Evolutionary conservation across 2,888 invertebrate species (phyloP).

Genomic region (Hypselothyrea guttata): DNA sequence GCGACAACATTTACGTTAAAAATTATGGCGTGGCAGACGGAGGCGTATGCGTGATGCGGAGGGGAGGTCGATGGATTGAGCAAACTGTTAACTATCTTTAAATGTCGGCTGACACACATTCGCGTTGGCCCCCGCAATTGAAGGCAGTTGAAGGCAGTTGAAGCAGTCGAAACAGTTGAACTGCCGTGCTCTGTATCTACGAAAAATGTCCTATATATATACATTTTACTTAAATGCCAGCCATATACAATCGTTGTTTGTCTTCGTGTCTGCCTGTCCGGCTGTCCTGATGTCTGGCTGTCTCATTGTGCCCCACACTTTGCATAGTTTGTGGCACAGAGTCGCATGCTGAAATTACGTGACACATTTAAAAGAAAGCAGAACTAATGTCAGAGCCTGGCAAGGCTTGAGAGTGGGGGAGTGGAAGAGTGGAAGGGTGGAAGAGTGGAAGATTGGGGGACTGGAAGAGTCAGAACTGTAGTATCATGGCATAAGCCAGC

Average conservation of each 20-base stretch:
- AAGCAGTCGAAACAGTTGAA: slow-evolving; percentile 24
- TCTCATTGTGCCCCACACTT: slow-evolving; percentile 5
- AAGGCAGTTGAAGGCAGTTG: no score
- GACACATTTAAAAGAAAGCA: slow-evolving; percentile 76
- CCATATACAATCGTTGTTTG: slow-evolving; percentile 65
- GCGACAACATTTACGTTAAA: slow-evolving; percentile 12
- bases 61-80: slow-evolving; percentile 16
- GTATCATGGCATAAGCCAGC: slow-evolving; percentile 45
- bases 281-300: background rate
- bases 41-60: no score
- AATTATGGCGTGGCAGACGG: slow-evolving; percentile 16
- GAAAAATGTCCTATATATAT: slow-evolving; percentile 72
- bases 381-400: slow-evolving; percentile 64
- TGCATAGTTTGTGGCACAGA: slow-evolving; percentile 29
- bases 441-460: background rate
- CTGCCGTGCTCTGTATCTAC: slow-evolving; percentile 10
- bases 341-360: slow-evolving; percentile 65
- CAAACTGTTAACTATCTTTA: slow-evolving; percentile 70
- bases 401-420: slow-evolving; percentile 17
- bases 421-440: background rate
- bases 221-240: slow-evolving; percentile 74
- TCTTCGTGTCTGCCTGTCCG: slow-evolving; percentile 11
- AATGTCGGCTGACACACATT: slow-evolving; percentile 69
- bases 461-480: background rate
- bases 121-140: slow-evolving; percentile 10